Evolutionary conservation across 2,797 vertebrate genomes (phyloP).

Genomic region (Pangasius larnaudii): DNA sequence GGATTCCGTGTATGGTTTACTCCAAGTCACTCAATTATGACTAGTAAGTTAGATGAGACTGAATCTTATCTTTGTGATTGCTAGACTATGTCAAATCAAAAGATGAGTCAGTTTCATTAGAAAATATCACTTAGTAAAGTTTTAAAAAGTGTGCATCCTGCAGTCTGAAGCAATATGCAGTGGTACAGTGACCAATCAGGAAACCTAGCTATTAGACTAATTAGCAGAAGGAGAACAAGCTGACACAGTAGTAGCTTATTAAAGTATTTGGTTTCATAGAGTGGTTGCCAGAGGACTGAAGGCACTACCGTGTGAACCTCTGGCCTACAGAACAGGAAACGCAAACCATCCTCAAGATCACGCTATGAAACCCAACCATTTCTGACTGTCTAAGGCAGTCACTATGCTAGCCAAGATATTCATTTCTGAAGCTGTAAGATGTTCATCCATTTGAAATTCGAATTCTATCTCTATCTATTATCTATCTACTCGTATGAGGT

Average conservation of each 20-base stretch:
- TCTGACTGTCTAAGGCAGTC: not conserved
- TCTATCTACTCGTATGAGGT: too few species aligned
- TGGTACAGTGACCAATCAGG: conserved; percentile 56
- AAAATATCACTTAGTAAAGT: not conserved
- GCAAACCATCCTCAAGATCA: conserved; percentile 22
- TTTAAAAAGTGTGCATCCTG: not conserved
- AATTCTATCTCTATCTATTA: too few species aligned
- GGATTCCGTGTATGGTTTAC: conserved; percentile 70
- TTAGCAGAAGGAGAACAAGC: conserved; percentile 45
- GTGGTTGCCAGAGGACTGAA: conserved; percentile 44
- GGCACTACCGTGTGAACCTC: conserved; percentile 19
- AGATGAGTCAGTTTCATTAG: not conserved
- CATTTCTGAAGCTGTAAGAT: not conserved
- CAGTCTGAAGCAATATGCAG: conserved; percentile 21
- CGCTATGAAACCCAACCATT: conserved; percentile 21
- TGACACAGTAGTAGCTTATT: conserved; percentile 47
- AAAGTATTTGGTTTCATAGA: conserved; percentile 55
- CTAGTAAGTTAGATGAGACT: conserved; percentile 25
- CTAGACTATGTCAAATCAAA: not conserved
- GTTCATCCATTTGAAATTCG: not conserved
- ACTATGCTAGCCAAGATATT: not conserved
- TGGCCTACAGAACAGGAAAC: conserved; percentile 35
- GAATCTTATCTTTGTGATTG: conserved; percentile 65
- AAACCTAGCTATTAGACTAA: conserved; percentile 58
- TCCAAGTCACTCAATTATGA: conserved; percentile 68